Percentiles rank a stretch among this genome's conserved stretches.
Evolutionary conservation across 2,888 invertebrate genomes (phyloP).

Genomic region (Caenorhabditis angaria): DNA sequence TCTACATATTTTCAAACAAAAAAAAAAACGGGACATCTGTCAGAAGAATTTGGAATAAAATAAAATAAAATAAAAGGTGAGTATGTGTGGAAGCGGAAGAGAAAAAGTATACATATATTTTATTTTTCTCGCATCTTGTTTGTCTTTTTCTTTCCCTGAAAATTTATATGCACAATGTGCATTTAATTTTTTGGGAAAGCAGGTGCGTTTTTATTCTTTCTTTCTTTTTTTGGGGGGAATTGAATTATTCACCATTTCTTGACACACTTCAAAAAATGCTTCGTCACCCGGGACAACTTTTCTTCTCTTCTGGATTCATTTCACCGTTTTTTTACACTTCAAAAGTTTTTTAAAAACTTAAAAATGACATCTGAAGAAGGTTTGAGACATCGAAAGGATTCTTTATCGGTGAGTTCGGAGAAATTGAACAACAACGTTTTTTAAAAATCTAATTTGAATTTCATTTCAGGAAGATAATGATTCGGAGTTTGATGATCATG

Average conservation of each 20-base stretch:
- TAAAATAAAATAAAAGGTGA: not conserved
- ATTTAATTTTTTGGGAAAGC: too few species aligned
- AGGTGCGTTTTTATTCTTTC: too few species aligned
- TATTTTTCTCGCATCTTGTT: not conserved
- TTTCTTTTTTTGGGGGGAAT: too few species aligned
- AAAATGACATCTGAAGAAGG: conserved; percentile 21
- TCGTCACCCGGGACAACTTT: too few species aligned
- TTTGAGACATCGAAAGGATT: conserved; percentile 30
- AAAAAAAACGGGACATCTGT: too few species aligned
- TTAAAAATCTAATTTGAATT: not conserved
- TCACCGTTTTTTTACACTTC: not conserved
- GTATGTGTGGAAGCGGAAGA: not conserved
- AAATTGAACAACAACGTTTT: too few species aligned
- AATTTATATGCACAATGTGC: conserved; percentile 4
- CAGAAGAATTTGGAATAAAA: not conserved
- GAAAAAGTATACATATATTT: conserved; percentile 2
- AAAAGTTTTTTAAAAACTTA: too few species aligned
- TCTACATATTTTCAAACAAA: not conserved
- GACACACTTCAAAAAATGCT: too few species aligned
- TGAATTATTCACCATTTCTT: too few species aligned
- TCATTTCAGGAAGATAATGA: conserved; percentile 45
- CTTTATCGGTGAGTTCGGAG: conserved; percentile 33
- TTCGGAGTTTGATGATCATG: conserved; percentile 47
- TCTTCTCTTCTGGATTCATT: not conserved
- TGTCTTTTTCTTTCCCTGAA: not conserved